A percentile compares a stretch with the other conserved stretches of the same genome.
Evolutionary conservation across 2,113 vertebrate genomes (phyloP).

Genomic region (Urocitellus parryii): DNA sequence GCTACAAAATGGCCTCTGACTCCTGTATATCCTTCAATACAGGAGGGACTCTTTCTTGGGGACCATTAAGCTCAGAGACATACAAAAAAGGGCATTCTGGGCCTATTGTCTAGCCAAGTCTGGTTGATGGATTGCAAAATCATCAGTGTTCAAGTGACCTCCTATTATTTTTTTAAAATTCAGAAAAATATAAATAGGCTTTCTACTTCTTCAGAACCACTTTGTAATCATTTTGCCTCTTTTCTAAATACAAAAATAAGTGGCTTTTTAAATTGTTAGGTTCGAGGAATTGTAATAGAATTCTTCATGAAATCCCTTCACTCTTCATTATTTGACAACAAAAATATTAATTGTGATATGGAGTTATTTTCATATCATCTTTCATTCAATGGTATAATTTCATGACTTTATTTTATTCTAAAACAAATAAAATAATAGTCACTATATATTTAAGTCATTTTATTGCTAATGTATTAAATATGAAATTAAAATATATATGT

Average conservation of each 20-base stretch:
- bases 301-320: not conserved
- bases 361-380: not conserved
- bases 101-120: accelerated
- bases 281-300: not conserved
- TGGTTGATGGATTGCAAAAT: accelerated
- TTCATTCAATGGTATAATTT: not conserved
- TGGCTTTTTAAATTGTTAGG: not conserved
- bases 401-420: not conserved
- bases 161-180: not conserved
- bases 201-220: not conserved
- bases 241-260: not conserved
- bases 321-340: not conserved
- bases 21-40: accelerated
- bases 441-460: not conserved
- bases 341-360: not conserved
- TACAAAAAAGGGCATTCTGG: not conserved
- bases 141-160: not conserved
- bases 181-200: not conserved
- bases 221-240: not conserved
- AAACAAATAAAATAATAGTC: not conserved
- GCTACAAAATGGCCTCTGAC: not conserved
- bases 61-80: not conserved
- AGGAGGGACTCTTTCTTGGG: not conserved
- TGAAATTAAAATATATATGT: not conserved
- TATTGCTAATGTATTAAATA: not conserved